Base-by-base conservation (phyloP, 2,113 vertebrate species). In the Leptobrachium ailaonicum region DNA sequence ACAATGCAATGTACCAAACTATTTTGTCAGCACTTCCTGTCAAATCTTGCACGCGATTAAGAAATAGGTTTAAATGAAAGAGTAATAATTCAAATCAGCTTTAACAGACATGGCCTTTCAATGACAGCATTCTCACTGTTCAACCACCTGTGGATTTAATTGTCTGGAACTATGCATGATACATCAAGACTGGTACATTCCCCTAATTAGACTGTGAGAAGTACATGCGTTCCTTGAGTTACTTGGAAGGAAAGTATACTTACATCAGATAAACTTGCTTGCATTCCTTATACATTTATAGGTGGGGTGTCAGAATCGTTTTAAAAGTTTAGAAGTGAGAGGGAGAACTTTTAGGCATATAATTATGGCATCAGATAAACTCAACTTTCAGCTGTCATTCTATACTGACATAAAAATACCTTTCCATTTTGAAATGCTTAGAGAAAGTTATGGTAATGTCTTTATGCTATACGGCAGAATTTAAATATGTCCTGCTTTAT, bases 141-240 rank as follows among this genome's bases (percentile, higher is more conserved):
- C 75, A 77, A 10, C 66, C 54, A 77, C 75, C 75, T 77, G 75
- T 44, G 54, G 66, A 70, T 70, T 76, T 77, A 77, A 70, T 77
- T 77, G 75, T 77, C 75, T 77, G 53, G 66, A 43, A 60, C 75
- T 40, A n/a, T 45, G 54, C 41, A 14, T 69, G 66, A 77, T 77
- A 77, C 53, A 60, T 77, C 66, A 62, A 44, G 14, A 45, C 42
- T 10, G 47, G 66, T 45, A 77, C 53, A 77, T 69, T 77, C 58
- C 50, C 53, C 66, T 77, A 77, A 77, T 77, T 69, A 70, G 75
- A 77, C 66, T 69, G 43, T 77, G 75, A 70, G 50, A 64, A 44
- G 50, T 60, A 70, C 75, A 45, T 77, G 75, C 60, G 50, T 54
- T 54, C n/a, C 41, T 13, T n/a, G 53, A 77, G 66, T 67, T 77